These are phyloP conservation scores for Phalacrocorax aristotelis DNA, from an alignment of 2,113 vertebrate species.

Conservation along the genomic window DNA sequence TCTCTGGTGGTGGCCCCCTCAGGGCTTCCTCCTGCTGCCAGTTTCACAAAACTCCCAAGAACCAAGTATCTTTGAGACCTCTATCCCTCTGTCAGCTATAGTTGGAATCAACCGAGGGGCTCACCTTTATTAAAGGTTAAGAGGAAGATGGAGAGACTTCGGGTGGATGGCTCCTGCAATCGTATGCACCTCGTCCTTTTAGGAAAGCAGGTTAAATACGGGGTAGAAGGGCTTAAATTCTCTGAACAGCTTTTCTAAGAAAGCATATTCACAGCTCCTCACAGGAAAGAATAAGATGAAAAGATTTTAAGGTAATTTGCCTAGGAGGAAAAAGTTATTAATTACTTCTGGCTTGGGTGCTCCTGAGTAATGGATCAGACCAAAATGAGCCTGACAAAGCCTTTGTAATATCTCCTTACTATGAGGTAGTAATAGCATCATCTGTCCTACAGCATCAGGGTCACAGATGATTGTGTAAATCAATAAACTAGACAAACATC, in stretches of 20 bases:
- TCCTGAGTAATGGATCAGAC: not conserved
- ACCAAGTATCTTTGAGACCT: not conserved
- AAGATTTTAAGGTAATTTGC: not conserved
- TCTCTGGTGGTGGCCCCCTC: not conserved
- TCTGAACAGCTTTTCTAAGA: not conserved
- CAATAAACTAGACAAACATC: conserved; percentile 11
- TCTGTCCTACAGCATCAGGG: conserved; percentile 19
- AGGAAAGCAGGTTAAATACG: not conserved
- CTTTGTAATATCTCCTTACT: not conserved
- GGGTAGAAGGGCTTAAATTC: not conserved
- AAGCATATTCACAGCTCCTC: not conserved
- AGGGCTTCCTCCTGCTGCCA: not conserved
- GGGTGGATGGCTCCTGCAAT: not conserved
- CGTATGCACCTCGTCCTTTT: not conserved
- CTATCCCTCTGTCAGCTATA: not conserved
- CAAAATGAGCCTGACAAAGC: conserved; percentile 27
- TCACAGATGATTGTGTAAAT: conserved; percentile 20
- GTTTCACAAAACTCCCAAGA: not conserved
- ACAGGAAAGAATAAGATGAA: not conserved
- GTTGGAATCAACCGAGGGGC: not conserved
- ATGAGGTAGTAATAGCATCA: conserved; percentile 6
- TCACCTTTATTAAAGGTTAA: conserved; percentile 31
- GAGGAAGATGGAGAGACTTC: not conserved
- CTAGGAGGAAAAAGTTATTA: not conserved
- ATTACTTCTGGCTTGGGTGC: not conserved